A percentile compares a stretch with the other conserved stretches of the same genome.
phyloP scores from a whole-genome alignment of 2,113 vertebrate species.

The Rhea americana region DNA sequence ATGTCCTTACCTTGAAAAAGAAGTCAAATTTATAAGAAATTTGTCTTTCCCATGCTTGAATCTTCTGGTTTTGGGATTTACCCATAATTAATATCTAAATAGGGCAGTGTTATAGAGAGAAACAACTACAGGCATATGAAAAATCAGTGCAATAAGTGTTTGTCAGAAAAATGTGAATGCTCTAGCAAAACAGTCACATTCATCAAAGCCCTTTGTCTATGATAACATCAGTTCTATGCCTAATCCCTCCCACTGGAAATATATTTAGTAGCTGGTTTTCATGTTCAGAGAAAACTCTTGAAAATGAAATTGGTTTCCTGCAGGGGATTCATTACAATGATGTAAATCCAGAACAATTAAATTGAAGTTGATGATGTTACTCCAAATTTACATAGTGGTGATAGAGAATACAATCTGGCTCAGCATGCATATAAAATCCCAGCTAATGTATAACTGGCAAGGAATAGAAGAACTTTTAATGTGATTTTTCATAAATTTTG shows the following conservation, averaged over 20 bases:
- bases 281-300: conserved; percentile 31
- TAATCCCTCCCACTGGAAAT: conserved; percentile 7
- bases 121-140: not conserved
- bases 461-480: not conserved
- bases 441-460: not conserved
- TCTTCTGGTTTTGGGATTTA: not conserved
- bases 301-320: conserved; percentile 29
- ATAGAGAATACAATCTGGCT: not conserved
- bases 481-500: not conserved
- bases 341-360: conserved; percentile 34
- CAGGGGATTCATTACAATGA: not conserved
- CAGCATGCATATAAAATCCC: not conserved
- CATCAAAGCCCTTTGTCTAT: conserved; percentile 44
- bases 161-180: not conserved
- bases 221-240: not conserved
- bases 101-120: not conserved
- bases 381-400: not conserved
- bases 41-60: not conserved
- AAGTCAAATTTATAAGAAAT: not conserved
- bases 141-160: not conserved
- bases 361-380: not conserved
- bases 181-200: not conserved
- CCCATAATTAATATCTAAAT: not conserved
- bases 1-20: not conserved
- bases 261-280: conserved; percentile 23